Base-by-base conservation (phyloP, 2,113 vertebrate genomes). In the Pelecanoides urinatrix region DNA sequence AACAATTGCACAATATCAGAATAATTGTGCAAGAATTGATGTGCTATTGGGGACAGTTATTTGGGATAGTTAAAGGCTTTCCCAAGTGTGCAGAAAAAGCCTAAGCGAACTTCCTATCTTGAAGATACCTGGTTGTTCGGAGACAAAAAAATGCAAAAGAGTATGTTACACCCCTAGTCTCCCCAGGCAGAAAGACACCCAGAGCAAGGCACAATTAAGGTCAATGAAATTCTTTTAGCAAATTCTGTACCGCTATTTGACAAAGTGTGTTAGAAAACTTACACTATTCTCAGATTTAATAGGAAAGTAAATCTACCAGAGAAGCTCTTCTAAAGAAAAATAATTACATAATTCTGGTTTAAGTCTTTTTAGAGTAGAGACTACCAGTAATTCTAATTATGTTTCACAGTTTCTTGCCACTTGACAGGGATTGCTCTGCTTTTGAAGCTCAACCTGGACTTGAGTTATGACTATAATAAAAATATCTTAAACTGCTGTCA, bases 261-360 rank as follows among this genome's bases (percentile, higher is more conserved):
- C 16, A 75, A 63, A 71, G n/a, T 16, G 13, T 52, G 19, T 58
- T 53, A 49, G 53, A 66, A 88, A 71, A 70, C 9, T 86, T 84
- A 50, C 0, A 2, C 22, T 92, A 23, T 86, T 72, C 49, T 68
- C 10, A 7, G 29, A 61, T 91, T 71, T 91, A 61, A 89, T 45
- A 75, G 30, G 45, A 93, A 96, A 56, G 56, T 61, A 87, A 94
- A 91, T 90, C 56, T 40, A 85, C 23, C 10, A 29, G 66, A 87
- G n/a, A 56, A 68, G 44, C 12, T 68, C 70, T 75, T 86, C 49
- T 81, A 65, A 82, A 94, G 80, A 85, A 94, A 96, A 96, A 90
- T 89, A 91, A 94, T 94, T 87, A 53, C 73, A 68, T 78, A 92
- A 91, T 91, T 89, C 77, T 91, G 18, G 29, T 56, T 78, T 91